A percentile compares a stretch with the other conserved stretches of the same genome.
Evolutionary conservation across 2,113 vertebrate species (phyloP).

Genomic region (Cyphomyrus discorhynchus): DNA sequence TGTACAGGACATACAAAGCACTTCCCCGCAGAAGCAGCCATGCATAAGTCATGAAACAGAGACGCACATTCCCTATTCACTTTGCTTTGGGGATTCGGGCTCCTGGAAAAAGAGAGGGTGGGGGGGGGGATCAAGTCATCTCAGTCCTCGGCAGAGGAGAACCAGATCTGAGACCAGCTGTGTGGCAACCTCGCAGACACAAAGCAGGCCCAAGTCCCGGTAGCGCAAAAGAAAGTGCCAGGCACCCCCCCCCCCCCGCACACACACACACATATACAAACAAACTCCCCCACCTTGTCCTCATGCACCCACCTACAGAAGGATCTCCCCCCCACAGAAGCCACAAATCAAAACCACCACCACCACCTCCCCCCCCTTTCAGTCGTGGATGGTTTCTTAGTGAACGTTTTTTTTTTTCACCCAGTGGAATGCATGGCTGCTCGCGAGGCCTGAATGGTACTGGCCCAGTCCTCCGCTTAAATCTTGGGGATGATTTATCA

Average conservation of each 20-base stretch:
- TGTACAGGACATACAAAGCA: conserved; percentile 55
- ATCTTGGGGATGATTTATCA: conserved; percentile 64
- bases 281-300: conserved; percentile 32
- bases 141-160: conserved; percentile 26
- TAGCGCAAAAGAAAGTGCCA: conserved; percentile 55
- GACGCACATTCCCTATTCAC: conserved; percentile 51
- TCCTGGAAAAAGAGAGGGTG: conserved; percentile 38
- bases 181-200: conserved; percentile 21
- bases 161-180: conserved; percentile 22
- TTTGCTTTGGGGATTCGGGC: conserved; percentile 43
- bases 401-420: not conserved
- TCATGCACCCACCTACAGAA: not conserved
- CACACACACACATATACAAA: conserved; percentile 1
- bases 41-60: conserved; percentile 66
- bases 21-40: conserved; percentile 56
- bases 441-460: conserved; percentile 51
- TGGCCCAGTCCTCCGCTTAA: conserved; percentile 58
- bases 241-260: conserved; percentile 40
- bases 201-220: conserved; percentile 46
- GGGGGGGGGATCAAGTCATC: conserved; percentile 51
- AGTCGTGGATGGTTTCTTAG: not conserved
- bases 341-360: not conserved
- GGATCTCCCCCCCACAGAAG: not conserved
- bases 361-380: not conserved
- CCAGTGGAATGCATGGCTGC: not conserved